These are phyloP conservation scores for Nylanderia fulva DNA, from an alignment of 1,140 invertebrate genomes.

Conservation along the genomic window DNA sequence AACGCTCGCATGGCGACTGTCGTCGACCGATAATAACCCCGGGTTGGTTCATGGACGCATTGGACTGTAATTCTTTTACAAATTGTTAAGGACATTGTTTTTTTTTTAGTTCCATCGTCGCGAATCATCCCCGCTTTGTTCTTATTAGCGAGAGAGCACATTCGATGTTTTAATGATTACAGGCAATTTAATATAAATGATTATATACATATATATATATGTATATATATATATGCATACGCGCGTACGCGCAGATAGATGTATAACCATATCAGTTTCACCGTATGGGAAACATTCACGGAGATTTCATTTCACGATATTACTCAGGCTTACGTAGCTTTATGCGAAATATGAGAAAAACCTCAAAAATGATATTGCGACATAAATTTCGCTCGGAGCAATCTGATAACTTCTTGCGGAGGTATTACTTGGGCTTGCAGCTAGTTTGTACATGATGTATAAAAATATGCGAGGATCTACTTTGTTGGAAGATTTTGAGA, in stretches of 20 bases:
- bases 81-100: conserved; percentile 1
- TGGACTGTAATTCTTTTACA: conserved; percentile 5
- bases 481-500: conserved; percentile 41
- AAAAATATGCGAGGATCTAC: conserved; percentile 48
- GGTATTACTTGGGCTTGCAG: conserved; percentile 49
- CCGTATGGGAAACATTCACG: conserved; percentile 53
- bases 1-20: conserved; percentile 7
- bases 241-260: conserved; percentile 17
- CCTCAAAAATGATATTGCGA: conserved; percentile 62
- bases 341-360: conserved; percentile 62
- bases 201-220: too few relatives aligned
- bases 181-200: conserved; percentile 39
- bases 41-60: background rate
- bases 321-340: conserved; percentile 61
- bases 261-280: conserved; percentile 55
- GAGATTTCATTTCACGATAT: conserved; percentile 59
- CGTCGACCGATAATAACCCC: background rate
- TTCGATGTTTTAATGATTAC: conserved; percentile 27
- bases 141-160: background rate
- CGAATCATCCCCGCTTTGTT: background rate
- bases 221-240: too few relatives aligned
- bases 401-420: conserved; percentile 60
- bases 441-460: conserved; percentile 56
- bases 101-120: background rate
- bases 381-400: conserved; percentile 54